A percentile compares a stretch with the other conserved stretches of the same genome.
phyloP scores from a whole-genome alignment of 2,888 invertebrate species.

The Caenorhabditis sp. region DNA sequence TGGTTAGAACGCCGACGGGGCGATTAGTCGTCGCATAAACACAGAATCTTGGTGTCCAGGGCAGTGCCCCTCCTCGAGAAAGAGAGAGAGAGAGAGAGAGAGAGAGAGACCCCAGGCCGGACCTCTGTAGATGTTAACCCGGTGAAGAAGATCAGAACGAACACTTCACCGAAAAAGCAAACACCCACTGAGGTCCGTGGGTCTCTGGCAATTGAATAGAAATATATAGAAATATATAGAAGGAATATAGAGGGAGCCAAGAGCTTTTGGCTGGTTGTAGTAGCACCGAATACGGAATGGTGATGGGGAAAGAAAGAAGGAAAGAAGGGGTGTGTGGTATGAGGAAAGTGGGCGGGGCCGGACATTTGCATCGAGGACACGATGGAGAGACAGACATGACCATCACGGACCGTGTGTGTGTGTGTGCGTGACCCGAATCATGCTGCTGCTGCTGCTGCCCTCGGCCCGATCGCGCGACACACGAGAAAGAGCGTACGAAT shows the following conservation, averaged over 20 bases:
- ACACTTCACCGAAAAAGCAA: slow-evolving; percentile 42
- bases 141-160: slow-evolving; percentile 17
- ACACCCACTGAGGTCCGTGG: slow-evolving; percentile 49
- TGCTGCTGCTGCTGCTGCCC: not conserved
- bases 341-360: slow-evolving; percentile 6
- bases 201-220: not conserved
- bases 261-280: too few species aligned
- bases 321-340: slow-evolving; percentile 5
- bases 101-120: not conserved
- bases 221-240: not conserved
- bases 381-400: slow-evolving; percentile 23
- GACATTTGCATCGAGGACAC: slow-evolving; percentile 31
- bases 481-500: not conserved
- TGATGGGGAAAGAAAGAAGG: not conserved
- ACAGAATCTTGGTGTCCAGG: slow-evolving; percentile 41
- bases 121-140: slow-evolving; percentile 56
- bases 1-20: not conserved
- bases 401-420: slow-evolving; percentile 24
- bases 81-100: not conserved
- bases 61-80: not conserved
- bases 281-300: not conserved
- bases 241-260: not conserved
- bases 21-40: slow-evolving; percentile 35
- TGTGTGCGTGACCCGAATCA: slow-evolving; percentile 43
- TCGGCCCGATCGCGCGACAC: not conserved